A percentile compares a stretch with the other conserved stretches of the same genome.
phyloP scores from a whole-genome alignment of 2,797 vertebrate species.

The Fistularia tabacaria region DNA sequence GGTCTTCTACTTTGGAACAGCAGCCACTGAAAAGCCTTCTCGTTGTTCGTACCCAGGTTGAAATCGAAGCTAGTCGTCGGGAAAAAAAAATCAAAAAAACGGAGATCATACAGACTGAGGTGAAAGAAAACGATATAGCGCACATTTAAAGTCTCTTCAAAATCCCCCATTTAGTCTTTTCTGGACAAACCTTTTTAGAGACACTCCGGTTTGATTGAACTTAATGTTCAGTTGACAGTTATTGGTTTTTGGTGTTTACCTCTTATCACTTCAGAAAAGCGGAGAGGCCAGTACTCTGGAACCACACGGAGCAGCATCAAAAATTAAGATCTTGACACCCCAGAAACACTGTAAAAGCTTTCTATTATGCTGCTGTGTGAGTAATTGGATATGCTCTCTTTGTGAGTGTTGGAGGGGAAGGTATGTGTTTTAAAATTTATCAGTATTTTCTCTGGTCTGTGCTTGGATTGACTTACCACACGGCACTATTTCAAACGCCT shows the following conservation, averaged over 20 bases:
- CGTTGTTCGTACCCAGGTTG: too few species aligned
- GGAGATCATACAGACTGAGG: conserved; percentile 45
- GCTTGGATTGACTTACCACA: conserved; percentile 53
- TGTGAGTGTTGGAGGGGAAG: conserved; percentile 34
- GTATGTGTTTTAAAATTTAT: conserved; percentile 53
- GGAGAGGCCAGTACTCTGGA: conserved; percentile 60
- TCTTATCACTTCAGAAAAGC: conserved; percentile 72
- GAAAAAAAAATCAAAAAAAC: conserved; percentile 23
- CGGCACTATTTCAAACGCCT: conserved; percentile 37
- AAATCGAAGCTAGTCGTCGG: background rate
- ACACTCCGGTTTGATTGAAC: conserved; percentile 73
- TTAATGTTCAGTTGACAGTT: conserved; percentile 73
- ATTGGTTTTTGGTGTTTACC: conserved; percentile 78
- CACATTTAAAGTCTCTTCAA: conserved; percentile 52
- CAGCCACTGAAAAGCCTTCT: too few species aligned
- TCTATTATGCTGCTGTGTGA: conserved; percentile 58
- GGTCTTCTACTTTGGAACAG: too few species aligned
- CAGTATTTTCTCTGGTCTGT: conserved; percentile 44
- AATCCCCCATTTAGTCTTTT: conserved; percentile 69
- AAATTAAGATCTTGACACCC: conserved; percentile 72
- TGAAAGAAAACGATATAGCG: conserved; percentile 23
- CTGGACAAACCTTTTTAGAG: conserved; percentile 72
- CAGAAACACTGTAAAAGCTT: conserved; percentile 71
- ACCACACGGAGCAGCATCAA: conserved; percentile 67
- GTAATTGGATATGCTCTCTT: conserved; percentile 63